phyloP scores from a whole-genome alignment of 1,140 invertebrate genomes.

The Zaprionus africanus region DNA sequence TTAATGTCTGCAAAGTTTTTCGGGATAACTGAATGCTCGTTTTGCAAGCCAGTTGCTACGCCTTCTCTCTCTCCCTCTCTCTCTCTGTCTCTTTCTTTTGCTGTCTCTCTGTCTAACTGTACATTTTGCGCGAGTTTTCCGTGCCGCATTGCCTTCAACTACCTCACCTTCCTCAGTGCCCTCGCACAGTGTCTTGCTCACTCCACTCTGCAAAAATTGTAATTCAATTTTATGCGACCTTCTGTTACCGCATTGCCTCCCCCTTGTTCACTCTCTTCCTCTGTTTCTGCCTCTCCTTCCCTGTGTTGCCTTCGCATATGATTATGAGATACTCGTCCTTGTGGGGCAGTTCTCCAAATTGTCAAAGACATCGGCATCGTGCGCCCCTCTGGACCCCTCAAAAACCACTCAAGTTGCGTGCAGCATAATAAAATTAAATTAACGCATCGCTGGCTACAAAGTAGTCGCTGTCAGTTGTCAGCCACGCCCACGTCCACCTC shows the following conservation, averaged over 20 bases:
- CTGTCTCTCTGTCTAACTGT: conserved; percentile 13
- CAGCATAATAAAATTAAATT: conserved; percentile 76
- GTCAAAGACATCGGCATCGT: conserved; percentile 35
- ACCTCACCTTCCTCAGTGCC: not conserved
- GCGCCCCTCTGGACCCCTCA: conserved; percentile 5
- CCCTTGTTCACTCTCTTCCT: not conserved
- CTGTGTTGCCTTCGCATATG: conserved; percentile 59
- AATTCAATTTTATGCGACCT: conserved; percentile 82
- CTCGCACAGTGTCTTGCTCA: not conserved
- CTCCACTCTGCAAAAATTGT: conserved; percentile 43
- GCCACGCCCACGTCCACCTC: conserved; percentile 15
- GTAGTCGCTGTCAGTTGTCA: conserved; percentile 50
- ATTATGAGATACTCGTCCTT: conserved; percentile 66
- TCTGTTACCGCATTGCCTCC: conserved; percentile 65
- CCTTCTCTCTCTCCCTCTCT: not conserved
- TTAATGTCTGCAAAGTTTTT: conserved; percentile 81
- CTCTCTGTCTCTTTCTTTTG: conserved; percentile 8
- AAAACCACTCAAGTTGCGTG: conserved; percentile 58
- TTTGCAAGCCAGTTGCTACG: conserved; percentile 48
- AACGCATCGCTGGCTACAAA: conserved; percentile 57
- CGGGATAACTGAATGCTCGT: conserved; percentile 49
- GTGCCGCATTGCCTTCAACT: conserved; percentile 56
- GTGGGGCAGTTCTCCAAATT: conserved; percentile 29
- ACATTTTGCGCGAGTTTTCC: conserved; percentile 59
- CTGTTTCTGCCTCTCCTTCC: not conserved